Conservation (phyloP, 2,888 invertebrate species). For the Ceramica pisi region DNA sequence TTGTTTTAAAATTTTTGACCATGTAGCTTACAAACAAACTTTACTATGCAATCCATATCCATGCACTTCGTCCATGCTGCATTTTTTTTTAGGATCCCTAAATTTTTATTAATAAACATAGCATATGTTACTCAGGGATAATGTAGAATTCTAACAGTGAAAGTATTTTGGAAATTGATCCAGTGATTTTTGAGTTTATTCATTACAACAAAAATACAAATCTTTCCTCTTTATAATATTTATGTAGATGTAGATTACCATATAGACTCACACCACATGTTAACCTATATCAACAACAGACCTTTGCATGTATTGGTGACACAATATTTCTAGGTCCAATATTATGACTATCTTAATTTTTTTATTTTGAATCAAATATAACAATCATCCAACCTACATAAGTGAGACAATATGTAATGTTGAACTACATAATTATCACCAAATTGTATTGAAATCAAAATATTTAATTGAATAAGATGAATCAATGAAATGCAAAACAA, state of each 20-base stretch:
- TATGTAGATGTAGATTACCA: too few species aligned
- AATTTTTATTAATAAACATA: too few species aligned
- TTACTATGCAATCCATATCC: neutral
- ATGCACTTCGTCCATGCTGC: too few species aligned
- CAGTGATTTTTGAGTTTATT: too few species aligned
- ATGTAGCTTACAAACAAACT: neutral
- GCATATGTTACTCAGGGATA: too few species aligned
- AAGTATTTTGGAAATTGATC: too few species aligned
- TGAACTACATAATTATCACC: neutral
- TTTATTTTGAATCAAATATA: conserved; percentile 13
- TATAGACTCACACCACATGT: neutral
- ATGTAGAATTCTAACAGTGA: too few species aligned
- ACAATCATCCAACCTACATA: conserved; percentile 10
- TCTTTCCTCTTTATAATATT: too few species aligned
- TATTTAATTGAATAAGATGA: conserved; percentile 38
- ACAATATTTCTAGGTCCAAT: neutral
- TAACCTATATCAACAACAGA: conserved; percentile 1
- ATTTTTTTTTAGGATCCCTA: too few species aligned
- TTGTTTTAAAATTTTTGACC: neutral
- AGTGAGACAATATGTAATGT: conserved; percentile 20
- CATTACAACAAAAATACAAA: too few species aligned
- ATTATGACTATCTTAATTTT: conserved; percentile 8
- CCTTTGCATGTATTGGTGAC: neutral
- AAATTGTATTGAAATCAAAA: conserved; percentile 31
- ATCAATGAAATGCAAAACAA: conserved; percentile 24